A percentile compares a stretch with the other conserved stretches of the same genome.
Conservation (phyloP, 2,888 invertebrate species). For the Apotomis capreana region DNA sequence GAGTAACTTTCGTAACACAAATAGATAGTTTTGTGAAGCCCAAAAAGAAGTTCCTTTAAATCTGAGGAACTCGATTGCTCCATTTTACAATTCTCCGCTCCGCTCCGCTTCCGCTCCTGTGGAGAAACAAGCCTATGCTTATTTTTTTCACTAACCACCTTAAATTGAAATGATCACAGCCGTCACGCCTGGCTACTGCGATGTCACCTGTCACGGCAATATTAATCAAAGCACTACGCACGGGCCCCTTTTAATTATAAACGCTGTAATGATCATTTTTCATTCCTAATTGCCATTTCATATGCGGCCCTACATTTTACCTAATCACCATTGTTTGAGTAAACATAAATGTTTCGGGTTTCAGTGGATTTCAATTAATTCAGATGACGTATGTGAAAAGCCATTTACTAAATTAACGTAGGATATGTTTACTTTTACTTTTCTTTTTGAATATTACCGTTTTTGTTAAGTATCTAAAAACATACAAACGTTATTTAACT, state of each 20-base stretch:
- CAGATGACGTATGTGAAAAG: slow-evolving; percentile 42
- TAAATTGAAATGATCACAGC: slow-evolving; percentile 55
- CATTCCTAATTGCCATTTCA: slow-evolving; percentile 79
- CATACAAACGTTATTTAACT: no score
- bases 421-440: background rate
- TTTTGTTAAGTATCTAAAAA: no score
- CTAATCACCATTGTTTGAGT: slow-evolving; percentile 74
- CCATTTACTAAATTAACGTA: background rate
- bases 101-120: no score
- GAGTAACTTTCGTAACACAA: no score
- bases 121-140: background rate
- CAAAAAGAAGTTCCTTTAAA: no score
- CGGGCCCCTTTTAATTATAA: slow-evolving; percentile 79
- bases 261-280: slow-evolving; percentile 79
- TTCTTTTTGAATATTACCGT: no score
- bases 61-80: no score
- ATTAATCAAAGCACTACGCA: slow-evolving; percentile 78
- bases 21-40: no score
- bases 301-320: slow-evolving; percentile 64
- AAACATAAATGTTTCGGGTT: slow-evolving; percentile 56
- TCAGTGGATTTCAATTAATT: slow-evolving; percentile 52
- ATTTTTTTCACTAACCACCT: slow-evolving; percentile 28
- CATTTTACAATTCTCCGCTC: no score
- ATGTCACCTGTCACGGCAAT: slow-evolving; percentile 65
- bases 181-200: slow-evolving; percentile 58